Evolutionary conservation across 2,113 vertebrate genomes (phyloP), one percentile per base, ranked within the genome.

Genomic region (Verasper variegatus): DNA sequence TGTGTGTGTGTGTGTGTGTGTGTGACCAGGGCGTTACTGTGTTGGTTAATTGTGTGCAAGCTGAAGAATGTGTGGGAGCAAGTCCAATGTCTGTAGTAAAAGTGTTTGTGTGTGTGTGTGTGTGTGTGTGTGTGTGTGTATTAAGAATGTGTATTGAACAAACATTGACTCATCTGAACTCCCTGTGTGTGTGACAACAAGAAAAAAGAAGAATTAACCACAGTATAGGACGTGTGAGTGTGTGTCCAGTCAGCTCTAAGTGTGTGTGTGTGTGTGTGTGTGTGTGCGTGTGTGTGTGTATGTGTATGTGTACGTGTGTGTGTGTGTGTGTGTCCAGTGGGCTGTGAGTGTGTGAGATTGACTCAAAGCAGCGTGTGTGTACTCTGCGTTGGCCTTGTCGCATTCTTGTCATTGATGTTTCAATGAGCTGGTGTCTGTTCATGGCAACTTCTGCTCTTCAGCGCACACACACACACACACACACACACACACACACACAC

Each of bases 351-450:
- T 86, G 65, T 74, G 78, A 80, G 69, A 15, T 58, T 83, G 78
- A 90, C 70, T 81, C 78, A 86, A 75, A 81, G 76, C 80, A 75
- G 81, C 83, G 68, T 84, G 84, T 90, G 92, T 94, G 86, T 91
- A 90, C 86, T 87, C 77, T 90, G 86, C 42, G 26, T 72, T 47
- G 84, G 70, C 88, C 90, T 78, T 70, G 83, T 82, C 40, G 70
- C 85, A 93, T 93, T 93, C 90, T 86, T 91, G 79, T 75, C 88
- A 82, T 88, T 92, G 87, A 92, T 65, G 83, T 74, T 71, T 87
- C 78, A 84, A 78, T 74, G 76, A 59, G 66, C 71, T 1, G 49
- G 52, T 80, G 86, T 88, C 82, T 79, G 85, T 86, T 89, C 84
- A 65, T 60, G 55, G 55, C 31, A 75, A 71, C 81, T 82, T 87